Evolutionary conservation across 2,797 vertebrate species (phyloP).

Genomic region (Salarias fasciatus): DNA sequence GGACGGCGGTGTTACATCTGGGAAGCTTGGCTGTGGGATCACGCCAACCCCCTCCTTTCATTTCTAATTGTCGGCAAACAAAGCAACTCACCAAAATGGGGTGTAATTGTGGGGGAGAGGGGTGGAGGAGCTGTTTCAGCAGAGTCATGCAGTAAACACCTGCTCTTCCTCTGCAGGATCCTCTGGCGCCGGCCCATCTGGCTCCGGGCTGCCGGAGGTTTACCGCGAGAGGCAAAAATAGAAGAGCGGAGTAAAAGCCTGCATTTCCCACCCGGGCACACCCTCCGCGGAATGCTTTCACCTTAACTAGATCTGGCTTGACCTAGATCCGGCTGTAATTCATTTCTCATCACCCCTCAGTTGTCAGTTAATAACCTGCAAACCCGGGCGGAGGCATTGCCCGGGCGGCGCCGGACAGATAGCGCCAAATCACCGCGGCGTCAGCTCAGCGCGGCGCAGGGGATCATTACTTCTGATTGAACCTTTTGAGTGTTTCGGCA

Average conservation of each 20-base stretch:
- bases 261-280: neutral
- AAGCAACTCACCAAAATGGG: slow-evolving; percentile 26
- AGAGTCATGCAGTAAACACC: slow-evolving; percentile 40
- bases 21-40: slow-evolving; percentile 24
- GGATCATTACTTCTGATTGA: slow-evolving; percentile 58
- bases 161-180: slow-evolving; percentile 47
- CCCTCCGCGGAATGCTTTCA: slow-evolving; percentile 17
- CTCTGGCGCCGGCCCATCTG: slow-evolving; percentile 57
- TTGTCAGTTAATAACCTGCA: slow-evolving; percentile 67
- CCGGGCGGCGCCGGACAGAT: slow-evolving; percentile 30
- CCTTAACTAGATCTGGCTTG: slow-evolving; percentile 36
- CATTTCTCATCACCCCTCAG: slow-evolving; percentile 47
- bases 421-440: slow-evolving; percentile 29
- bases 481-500: slow-evolving; percentile 56
- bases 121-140: slow-evolving; percentile 29
- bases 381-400: slow-evolving; percentile 51
- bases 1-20: slow-evolving; percentile 43
- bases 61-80: slow-evolving; percentile 47
- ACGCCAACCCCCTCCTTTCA: neutral
- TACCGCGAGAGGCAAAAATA: slow-evolving; percentile 25
- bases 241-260: neutral
- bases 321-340: slow-evolving; percentile 61
- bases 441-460: slow-evolving; percentile 31
- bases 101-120: slow-evolving; percentile 28
- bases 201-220: slow-evolving; percentile 28